phyloP scores from a whole-genome alignment of 2,888 invertebrate species.

The Polydesmus complanatus region DNA sequence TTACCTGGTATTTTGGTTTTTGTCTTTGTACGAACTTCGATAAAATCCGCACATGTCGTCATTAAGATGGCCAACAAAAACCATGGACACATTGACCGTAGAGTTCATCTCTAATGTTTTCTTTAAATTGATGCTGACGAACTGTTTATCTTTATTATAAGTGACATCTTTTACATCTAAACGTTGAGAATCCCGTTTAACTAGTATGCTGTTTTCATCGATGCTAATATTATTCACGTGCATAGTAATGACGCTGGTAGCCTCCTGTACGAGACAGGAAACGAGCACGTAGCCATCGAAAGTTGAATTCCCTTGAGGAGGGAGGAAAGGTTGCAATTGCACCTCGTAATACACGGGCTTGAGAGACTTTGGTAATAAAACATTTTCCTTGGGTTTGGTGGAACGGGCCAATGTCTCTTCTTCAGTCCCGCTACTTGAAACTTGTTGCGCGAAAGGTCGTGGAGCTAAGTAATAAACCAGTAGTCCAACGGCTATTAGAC shows the following conservation, averaged over 20 bases:
- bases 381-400: background rate
- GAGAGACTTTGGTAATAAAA: slow-evolving; percentile 50
- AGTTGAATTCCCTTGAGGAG: slow-evolving; percentile 49
- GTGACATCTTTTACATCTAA: slow-evolving; percentile 1
- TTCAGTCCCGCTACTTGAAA: background rate
- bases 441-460: background rate
- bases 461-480: slow-evolving; percentile 58
- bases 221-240: slow-evolving; percentile 58
- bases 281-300: slow-evolving; percentile 49
- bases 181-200: slow-evolving; percentile 4
- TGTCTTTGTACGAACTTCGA: slow-evolving; percentile 57
- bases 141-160: slow-evolving; percentile 6
- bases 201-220: slow-evolving; percentile 40
- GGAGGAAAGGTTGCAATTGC: slow-evolving; percentile 54
- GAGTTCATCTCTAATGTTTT: slow-evolving; percentile 34
- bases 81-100: slow-evolving; percentile 52
- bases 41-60: slow-evolving; percentile 69
- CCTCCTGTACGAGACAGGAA: slow-evolving; percentile 43
- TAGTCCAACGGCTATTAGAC: slow-evolving; percentile 54
- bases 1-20: slow-evolving; percentile 43
- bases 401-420: background rate
- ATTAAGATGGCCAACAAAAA: slow-evolving; percentile 55
- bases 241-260: slow-evolving; percentile 53
- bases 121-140: slow-evolving; percentile 6
- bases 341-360: slow-evolving; percentile 55